Percentiles rank a stretch among this genome's conserved stretches.
phyloP scores from a whole-genome alignment of 2,888 invertebrate genomes.

The Rotaria macrura region DNA sequence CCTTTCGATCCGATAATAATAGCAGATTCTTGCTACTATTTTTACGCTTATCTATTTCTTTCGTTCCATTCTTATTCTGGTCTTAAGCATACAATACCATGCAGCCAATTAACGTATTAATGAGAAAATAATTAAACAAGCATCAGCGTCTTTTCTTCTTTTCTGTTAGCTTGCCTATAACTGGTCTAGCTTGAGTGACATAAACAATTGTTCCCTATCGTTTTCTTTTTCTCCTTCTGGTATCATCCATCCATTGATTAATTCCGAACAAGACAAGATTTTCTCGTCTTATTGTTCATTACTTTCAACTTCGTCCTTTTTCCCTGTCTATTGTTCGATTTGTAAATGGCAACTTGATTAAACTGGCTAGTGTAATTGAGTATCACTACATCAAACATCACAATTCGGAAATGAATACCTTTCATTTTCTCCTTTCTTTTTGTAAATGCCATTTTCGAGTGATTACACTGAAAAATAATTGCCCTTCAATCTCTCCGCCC shows the following conservation, averaged over 20 bases:
- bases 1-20: background rate
- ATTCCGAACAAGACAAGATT: background rate
- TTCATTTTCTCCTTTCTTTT: background rate
- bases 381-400: background rate
- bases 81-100: background rate
- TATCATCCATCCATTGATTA: background rate
- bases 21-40: background rate
- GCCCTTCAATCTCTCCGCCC: background rate
- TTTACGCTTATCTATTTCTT: background rate
- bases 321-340: background rate
- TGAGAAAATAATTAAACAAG: constrained; percentile 15
- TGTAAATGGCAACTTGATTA: background rate
- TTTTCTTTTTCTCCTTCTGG: constrained; percentile 11
- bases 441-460: background rate
- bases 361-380: background rate
- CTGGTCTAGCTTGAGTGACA: constrained; percentile 2
- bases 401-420: background rate
- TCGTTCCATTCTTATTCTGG: background rate
- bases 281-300: background rate
- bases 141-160: background rate
- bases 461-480: background rate
- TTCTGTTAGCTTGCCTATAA: background rate
- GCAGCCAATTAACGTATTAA: constrained; percentile 3
- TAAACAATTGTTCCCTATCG: background rate
- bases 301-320: background rate